Evolutionary conservation across 2,888 invertebrate species (phyloP), one percentile per base, ranked within the genome.

Genomic region (Vanessa cardui): DNA sequence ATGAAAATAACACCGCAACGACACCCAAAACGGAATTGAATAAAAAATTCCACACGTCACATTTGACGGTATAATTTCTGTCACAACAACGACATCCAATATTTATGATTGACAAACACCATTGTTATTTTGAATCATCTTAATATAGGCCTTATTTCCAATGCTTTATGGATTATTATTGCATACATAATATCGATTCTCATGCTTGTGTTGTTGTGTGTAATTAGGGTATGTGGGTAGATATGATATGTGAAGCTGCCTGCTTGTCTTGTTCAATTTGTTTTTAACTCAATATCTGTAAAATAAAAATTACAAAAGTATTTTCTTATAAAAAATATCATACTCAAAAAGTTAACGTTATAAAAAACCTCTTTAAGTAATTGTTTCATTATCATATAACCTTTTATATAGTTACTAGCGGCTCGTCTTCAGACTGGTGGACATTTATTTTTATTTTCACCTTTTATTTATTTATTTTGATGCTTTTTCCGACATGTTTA

Each of bases 1-100:
- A 69, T 69, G 62, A 69, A 73, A 70, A 73, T 66, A 70, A 71
- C 61, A 72, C 73, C 70, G 69, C 68, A 72, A 58, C 71, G 71
- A 67, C 66, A 70, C 71, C 68, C 72, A 68, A 72, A 74, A 72
- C 72, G 70, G 73, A 78, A 79, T 77, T 76, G 77, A 78, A 80
- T 79, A 78, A 79, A 80, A 78, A 76, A 72, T 71, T 71, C 72
- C 60, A 75, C 76, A 75, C 73, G 76, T 74, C 72, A 71, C 62
- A 71, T 72, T 71, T 71, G 72, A 74, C 71, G 73, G 74, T 73
- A 76, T 78, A 76, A 78, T 79, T 78, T 74, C 75, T 78, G 79
- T 79, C 77, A 77, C 76, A 77, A 75, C 77, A 77, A 72, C 71
- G 68, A 68, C 75, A 74, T 76, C 80, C 80, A 80, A 81, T 80